Conservation (phyloP, 2,113 vertebrate species). For the Neomonachus schauinslandi region DNA sequence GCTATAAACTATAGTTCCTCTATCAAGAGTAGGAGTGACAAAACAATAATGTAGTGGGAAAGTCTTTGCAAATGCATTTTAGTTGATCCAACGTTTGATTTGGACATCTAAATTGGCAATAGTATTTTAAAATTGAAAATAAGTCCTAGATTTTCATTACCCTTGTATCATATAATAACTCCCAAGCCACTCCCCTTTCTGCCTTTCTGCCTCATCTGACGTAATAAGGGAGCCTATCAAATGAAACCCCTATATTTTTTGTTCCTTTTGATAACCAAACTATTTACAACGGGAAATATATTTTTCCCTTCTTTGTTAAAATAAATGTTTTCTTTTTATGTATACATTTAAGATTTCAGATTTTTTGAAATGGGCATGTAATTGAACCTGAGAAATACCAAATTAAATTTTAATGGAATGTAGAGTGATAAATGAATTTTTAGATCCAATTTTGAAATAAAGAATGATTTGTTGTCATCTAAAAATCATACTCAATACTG, state of each 20-base stretch:
- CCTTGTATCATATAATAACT: neutral
- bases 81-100: neutral
- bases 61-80: neutral
- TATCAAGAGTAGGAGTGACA: neutral
- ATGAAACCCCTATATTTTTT: neutral
- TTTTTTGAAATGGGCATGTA: neutral
- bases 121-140: constrained; percentile 36
- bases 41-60: neutral
- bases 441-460: constrained; percentile 51
- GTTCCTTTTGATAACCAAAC: neutral
- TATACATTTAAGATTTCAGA: neutral
- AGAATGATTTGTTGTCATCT: constrained; percentile 66
- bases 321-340: neutral
- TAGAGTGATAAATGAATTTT: constrained; percentile 45
- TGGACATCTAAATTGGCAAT: neutral
- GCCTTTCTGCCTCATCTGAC: neutral
- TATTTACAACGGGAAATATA: neutral
- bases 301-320: constrained; percentile 14
- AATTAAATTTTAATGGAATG: constrained; percentile 47
- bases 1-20: neutral
- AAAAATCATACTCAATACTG: constrained; percentile 43
- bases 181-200: neutral
- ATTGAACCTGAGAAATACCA: constrained; percentile 26
- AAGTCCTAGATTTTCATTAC: neutral
- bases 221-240: neutral